Conservation (phyloP, 2,113 vertebrate genomes). For the Grallaria varia region DNA sequence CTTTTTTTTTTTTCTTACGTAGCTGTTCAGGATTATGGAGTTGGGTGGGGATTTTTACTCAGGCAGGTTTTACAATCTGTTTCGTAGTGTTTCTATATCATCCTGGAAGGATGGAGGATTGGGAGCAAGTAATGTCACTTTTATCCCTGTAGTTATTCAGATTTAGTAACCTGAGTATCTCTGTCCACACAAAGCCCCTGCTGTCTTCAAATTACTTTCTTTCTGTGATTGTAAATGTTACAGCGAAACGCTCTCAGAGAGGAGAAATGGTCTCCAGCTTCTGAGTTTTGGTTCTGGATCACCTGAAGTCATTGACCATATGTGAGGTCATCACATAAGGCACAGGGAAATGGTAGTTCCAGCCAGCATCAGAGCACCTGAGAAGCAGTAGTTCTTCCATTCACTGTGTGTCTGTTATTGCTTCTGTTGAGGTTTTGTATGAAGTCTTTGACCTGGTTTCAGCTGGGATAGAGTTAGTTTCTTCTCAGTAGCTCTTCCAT, state of each 20-base stretch:
- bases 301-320: not conserved
- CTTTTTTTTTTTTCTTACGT: not conserved
- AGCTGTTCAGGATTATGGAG: not conserved
- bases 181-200: not conserved
- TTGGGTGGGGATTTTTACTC: not conserved
- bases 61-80: not conserved
- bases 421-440: not conserved
- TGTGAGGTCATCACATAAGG: rapidly evolving
- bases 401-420: not conserved
- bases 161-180: not conserved
- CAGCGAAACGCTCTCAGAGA: not conserved
- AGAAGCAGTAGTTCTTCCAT: not conserved
- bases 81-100: not conserved
- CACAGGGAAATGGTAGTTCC: not conserved
- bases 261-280: not conserved
- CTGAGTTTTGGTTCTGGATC: not conserved
- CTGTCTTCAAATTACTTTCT: not conserved
- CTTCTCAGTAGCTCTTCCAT: not conserved
- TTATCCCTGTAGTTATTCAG: not conserved
- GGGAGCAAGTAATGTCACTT: not conserved
- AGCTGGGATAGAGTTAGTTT: not conserved
- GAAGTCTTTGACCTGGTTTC: not conserved
- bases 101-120: not conserved
- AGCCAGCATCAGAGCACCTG: not conserved
- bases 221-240: not conserved